A percentile compares a stretch with the other conserved stretches of the same genome.
These are phyloP conservation scores for Ectemnius lituratus DNA, from an alignment of 2,888 invertebrate species.

Conservation along the genomic window DNA sequence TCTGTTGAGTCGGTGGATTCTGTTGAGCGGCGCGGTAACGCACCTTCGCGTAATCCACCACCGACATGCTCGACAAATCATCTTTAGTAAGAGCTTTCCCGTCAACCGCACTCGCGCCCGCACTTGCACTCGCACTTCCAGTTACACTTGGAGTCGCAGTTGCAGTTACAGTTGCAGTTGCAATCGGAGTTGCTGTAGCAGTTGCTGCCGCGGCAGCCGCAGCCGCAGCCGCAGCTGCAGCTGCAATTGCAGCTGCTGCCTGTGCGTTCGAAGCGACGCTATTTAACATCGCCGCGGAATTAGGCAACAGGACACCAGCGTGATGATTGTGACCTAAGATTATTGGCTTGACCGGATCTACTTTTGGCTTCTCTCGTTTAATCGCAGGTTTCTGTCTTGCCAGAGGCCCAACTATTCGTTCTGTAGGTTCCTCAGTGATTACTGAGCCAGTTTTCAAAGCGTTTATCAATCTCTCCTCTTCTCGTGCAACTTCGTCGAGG, in stretches of 20 bases:
- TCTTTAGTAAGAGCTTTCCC: constrained; percentile 66
- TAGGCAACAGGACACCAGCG: constrained; percentile 43
- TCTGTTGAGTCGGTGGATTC: constrained; percentile 76
- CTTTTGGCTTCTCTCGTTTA: constrained; percentile 71
- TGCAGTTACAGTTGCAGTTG: too few species aligned
- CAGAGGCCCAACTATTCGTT: constrained; percentile 29
- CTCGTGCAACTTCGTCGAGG: constrained; percentile 87
- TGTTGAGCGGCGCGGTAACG: constrained; percentile 82
- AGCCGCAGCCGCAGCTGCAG: too few species aligned
- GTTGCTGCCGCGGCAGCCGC: too few species aligned
- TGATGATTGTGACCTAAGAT: constrained; percentile 60
- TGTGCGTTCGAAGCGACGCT: constrained; percentile 35
- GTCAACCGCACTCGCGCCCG: constrained; percentile 27
- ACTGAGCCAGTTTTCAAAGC: constrained; percentile 87
- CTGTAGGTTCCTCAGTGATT: constrained; percentile 79
- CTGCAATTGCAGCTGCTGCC: too few species aligned
- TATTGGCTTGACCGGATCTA: constrained; percentile 69
- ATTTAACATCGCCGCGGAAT: constrained; percentile 58
- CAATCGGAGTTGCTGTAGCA: not conserved
- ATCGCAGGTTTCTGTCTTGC: constrained; percentile 70
- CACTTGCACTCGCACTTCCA: not conserved
- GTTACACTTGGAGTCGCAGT: too few species aligned
- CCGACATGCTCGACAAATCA: constrained; percentile 77
- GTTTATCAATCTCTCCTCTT: constrained; percentile 88
- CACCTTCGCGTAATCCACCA: constrained; percentile 84